A percentile compares a stretch with the other conserved stretches of the same genome.
These are phyloP conservation scores for Lymantria monacha DNA, from an alignment of 2,888 invertebrate genomes.

Conservation along the genomic window DNA sequence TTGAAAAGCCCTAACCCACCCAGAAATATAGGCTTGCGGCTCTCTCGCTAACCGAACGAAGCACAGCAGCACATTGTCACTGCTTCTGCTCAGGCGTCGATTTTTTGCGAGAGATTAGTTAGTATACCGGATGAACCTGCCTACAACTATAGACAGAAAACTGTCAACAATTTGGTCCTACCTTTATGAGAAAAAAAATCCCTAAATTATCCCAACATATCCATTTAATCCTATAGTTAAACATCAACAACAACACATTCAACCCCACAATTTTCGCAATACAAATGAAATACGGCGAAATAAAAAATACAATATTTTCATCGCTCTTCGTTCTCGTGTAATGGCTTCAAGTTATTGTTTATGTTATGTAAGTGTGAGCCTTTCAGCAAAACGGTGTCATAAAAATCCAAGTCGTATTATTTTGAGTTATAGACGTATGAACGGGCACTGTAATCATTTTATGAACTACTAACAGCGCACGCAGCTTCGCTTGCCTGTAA, in stretches of 20 bases:
- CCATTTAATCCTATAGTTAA: constrained; percentile 2
- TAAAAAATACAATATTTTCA: constrained; percentile 12
- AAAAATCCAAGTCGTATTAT: constrained; percentile 5
- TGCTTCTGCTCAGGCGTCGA: too few species aligned
- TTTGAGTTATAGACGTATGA: constrained; percentile 2
- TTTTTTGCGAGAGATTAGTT: too few species aligned
- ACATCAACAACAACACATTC: neutral
- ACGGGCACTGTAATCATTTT: too few species aligned
- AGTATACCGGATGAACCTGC: too few species aligned
- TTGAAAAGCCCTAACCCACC: too few species aligned
- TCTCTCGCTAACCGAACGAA: too few species aligned
- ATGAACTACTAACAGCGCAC: too few species aligned
- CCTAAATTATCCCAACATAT: neutral
- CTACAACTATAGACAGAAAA: too few species aligned
- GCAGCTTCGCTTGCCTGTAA: too few species aligned
- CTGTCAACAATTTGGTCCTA: too few species aligned
- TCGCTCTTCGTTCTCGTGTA: constrained; percentile 8
- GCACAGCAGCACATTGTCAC: too few species aligned
- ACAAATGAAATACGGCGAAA: constrained; percentile 11
- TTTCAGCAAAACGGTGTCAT: constrained; percentile 12
- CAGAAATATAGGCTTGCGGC: too few species aligned
- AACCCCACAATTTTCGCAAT: constrained; percentile 6
- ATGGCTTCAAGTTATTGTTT: constrained; percentile 14
- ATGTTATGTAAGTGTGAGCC: constrained; percentile 8
- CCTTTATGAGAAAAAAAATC: neutral